Conservation (phyloP, 2,113 vertebrate species). For the Rhombomys opimus region DNA sequence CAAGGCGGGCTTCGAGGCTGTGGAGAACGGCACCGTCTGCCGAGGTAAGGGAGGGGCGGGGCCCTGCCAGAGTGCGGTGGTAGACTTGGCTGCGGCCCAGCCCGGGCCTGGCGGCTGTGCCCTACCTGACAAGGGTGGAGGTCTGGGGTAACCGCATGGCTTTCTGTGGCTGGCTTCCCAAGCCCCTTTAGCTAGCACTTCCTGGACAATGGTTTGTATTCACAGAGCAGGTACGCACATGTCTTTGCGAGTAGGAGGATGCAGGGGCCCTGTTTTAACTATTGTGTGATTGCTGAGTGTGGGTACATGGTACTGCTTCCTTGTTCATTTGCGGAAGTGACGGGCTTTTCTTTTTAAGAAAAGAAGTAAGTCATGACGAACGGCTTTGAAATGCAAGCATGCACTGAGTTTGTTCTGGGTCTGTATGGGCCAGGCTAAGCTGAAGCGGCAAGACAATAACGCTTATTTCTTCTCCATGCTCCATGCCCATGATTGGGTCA, state of each 20-base stretch:
- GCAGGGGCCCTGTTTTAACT: neutral
- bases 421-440: neutral
- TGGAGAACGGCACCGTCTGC: constrained; percentile 94
- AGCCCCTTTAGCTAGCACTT: neutral
- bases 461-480: neutral
- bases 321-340: neutral
- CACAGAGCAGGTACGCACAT: fast-evolving
- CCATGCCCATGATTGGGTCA: fast-evolving
- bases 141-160: neutral
- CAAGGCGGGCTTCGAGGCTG: constrained; percentile 92
- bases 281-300: neutral
- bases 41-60: constrained; percentile 90
- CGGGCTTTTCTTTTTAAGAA: neutral
- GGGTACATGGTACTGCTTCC: neutral
- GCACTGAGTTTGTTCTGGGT: neutral
- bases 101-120: neutral
- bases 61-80: neutral
- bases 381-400: too few relatives aligned
- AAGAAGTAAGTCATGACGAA: neutral
- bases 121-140: neutral
- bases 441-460: neutral
- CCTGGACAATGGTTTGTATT: neutral
- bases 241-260: neutral
- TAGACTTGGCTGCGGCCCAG: neutral
- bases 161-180: neutral